Evolutionary conservation across 23 tunicate genomes (phyloP), one percentile per base, ranked within the genome.

Genomic region (Corella eumyota): DNA sequence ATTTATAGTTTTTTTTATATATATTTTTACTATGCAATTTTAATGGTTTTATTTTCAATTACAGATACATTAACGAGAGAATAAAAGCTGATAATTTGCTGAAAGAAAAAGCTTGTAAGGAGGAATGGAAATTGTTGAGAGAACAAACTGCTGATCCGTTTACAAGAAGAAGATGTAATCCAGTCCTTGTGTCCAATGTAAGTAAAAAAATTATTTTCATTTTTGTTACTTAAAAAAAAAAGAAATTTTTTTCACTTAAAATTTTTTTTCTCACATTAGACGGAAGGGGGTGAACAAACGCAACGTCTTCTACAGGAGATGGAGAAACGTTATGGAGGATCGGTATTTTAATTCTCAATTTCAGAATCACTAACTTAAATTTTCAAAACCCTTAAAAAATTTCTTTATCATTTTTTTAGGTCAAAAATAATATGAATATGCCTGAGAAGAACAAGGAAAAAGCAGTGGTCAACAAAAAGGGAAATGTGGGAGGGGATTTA

Each of bases 121-220:
- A 78, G 50, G 96, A 88, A 55, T 88, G 82, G 83, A 73, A 73
- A 47, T 44, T 44, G 19, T 67, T 75, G 24, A 81, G 83, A 34
- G 56, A 71, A 23, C 67, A 50, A 20, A 73, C 53, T 3, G 82
- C 96, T 2, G 96, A 88, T 62, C 96, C 96, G 1, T 88, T 88
- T 65, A 88, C 96, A 0, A 68, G 96, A 21, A 67, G 96, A 52
- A 70, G 96, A 29, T 88, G 96, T 45, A 62, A 78, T 36, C 96
- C 96, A 7, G 96, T 88, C 36, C 81, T 88, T n/a, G 96, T 88
- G 4, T 72, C 88, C 27, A 88, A 88, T 50, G 95, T 77, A 50
- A 49, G 75, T 77, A 11, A 2, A 32, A 54, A 7, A 21, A 17
- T 15, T 9, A 3, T 36, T 25, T 4, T n/a, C n/a, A n/a, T n/a